A percentile compares a stretch with the other conserved stretches of the same genome.
Evolutionary conservation across 2,888 invertebrate genomes (phyloP).

Genomic region (Nycteola revayana): DNA sequence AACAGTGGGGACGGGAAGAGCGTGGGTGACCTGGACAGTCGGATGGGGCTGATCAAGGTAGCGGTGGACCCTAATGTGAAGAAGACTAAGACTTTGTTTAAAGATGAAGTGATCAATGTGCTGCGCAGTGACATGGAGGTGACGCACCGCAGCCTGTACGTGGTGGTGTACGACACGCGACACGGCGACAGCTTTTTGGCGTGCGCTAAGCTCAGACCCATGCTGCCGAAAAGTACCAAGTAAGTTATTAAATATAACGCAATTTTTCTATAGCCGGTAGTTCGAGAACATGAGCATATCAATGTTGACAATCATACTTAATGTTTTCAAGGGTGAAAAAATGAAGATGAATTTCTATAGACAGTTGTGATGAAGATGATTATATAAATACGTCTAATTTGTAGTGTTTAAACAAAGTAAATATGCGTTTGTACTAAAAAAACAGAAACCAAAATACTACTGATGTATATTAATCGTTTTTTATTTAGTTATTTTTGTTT

Average conservation of each 20-base stretch:
- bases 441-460: no score
- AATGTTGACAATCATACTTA: no score
- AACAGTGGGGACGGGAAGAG: slow-evolving; percentile 85
- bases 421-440: no score
- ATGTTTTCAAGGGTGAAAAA: no score
- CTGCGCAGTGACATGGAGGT: slow-evolving; percentile 88
- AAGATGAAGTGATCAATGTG: slow-evolving; percentile 87
- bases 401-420: no score
- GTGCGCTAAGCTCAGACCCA: slow-evolving; percentile 90
- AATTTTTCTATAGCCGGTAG: no score
- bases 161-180: slow-evolving; percentile 90
- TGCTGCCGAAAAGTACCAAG: slow-evolving; percentile 86
- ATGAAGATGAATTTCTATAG: no score
- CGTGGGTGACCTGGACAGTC: slow-evolving; percentile 89
- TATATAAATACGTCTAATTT: no score
- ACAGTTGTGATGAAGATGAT: no score
- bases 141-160: slow-evolving; percentile 88
- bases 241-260: slow-evolving; percentile 67
- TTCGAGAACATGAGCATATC: no score
- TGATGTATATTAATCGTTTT: no score
- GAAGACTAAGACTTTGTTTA: slow-evolving; percentile 82
- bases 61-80: slow-evolving; percentile 83
- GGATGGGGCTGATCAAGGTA: slow-evolving; percentile 89
- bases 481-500: no score
- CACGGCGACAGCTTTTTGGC: slow-evolving; percentile 89